These are phyloP conservation scores for Typhlichthys eigenmanni DNA, from an alignment of 2,797 vertebrate genomes.

Conservation along the genomic window DNA sequence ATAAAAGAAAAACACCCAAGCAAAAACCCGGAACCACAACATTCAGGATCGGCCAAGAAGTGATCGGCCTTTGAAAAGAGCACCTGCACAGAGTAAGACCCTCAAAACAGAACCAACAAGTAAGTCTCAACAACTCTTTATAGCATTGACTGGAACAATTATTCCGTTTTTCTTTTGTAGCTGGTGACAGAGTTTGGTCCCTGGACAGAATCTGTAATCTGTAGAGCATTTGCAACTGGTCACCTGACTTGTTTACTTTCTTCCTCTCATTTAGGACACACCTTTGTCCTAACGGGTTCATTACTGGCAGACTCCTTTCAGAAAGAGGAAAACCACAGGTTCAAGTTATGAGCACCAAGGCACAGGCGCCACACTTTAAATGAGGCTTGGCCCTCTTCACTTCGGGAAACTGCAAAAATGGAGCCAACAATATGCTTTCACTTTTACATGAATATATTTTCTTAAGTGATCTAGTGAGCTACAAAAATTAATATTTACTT, in stretches of 20 bases:
- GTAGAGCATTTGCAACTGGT: conserved; percentile 49
- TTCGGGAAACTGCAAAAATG: conserved; percentile 33
- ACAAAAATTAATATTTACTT: conserved; percentile 61
- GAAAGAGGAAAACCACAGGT: conserved; percentile 44
- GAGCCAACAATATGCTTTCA: conserved; percentile 75
- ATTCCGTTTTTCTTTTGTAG: conserved; percentile 17
- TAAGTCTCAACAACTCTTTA: conserved; percentile 44
- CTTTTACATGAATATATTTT: conserved; percentile 68
- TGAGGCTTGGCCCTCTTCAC: conserved; percentile 68
- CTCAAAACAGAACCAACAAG: conserved; percentile 19
- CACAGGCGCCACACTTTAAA: conserved; percentile 69
- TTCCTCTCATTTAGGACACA: conserved; percentile 58
- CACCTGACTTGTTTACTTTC: conserved; percentile 72
- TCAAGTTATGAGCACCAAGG: conserved; percentile 30
- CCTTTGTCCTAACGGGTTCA: conserved; percentile 72
- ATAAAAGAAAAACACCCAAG: conserved; percentile 57
- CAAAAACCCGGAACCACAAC: conserved; percentile 64
- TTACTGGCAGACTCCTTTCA: conserved; percentile 53
- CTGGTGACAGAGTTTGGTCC: conserved; percentile 28
- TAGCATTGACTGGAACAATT: conserved; percentile 29
- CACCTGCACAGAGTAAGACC: conserved; percentile 68
- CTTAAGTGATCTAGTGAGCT: conserved; percentile 53
- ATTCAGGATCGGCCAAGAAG: conserved; percentile 64
- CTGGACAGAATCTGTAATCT: conserved; percentile 22
- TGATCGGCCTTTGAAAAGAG: conserved; percentile 70